Percentiles rank a stretch among this genome's conserved stretches.
Evolutionary conservation across 2,797 vertebrate genomes (phyloP).

Genomic region (Bradypodion ventrale): DNA sequence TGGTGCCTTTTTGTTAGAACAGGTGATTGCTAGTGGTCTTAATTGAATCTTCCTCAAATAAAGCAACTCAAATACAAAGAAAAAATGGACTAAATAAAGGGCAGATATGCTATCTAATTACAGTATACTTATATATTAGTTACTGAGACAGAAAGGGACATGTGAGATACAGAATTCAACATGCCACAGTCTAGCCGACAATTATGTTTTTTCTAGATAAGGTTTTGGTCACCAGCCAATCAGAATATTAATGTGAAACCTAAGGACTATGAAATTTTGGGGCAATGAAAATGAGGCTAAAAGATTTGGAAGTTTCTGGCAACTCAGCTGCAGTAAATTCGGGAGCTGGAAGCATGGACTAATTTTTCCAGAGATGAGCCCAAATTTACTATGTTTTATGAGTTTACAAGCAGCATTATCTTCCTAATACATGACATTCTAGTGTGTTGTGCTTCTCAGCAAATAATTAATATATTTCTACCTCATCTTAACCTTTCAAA

Average conservation of each 20-base stretch:
- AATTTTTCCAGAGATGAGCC: conserved; percentile 57
- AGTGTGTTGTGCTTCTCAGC: background rate
- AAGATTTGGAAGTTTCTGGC: conserved; percentile 72
- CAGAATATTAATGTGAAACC: conserved; percentile 75
- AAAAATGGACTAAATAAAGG: conserved; percentile 59
- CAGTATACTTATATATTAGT: conserved; percentile 70
- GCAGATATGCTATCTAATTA: conserved; percentile 63
- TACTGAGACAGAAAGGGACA: conserved; percentile 64
- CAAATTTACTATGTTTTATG: conserved; percentile 62
- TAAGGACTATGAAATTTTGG: conserved; percentile 70
- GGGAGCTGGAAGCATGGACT: conserved; percentile 70
- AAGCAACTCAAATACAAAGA: conserved; percentile 57
- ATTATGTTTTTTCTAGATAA: conserved; percentile 78
- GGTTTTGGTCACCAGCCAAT: conserved; percentile 69
- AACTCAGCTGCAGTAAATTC: conserved; percentile 75
- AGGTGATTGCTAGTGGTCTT: conserved; percentile 44
- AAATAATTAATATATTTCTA: background rate
- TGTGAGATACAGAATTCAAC: conserved; percentile 66
- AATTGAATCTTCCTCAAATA: conserved; percentile 48
- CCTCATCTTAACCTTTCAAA: background rate
- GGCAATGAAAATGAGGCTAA: conserved; percentile 60
- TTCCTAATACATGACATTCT: conserved; percentile 15
- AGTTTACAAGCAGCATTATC: conserved; percentile 43
- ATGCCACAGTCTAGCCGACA: conserved; percentile 68
- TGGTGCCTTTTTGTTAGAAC: conserved; percentile 36